Base-by-base conservation (phyloP, 1,140 invertebrate species). In the Rhagoletis pomonella region DNA sequence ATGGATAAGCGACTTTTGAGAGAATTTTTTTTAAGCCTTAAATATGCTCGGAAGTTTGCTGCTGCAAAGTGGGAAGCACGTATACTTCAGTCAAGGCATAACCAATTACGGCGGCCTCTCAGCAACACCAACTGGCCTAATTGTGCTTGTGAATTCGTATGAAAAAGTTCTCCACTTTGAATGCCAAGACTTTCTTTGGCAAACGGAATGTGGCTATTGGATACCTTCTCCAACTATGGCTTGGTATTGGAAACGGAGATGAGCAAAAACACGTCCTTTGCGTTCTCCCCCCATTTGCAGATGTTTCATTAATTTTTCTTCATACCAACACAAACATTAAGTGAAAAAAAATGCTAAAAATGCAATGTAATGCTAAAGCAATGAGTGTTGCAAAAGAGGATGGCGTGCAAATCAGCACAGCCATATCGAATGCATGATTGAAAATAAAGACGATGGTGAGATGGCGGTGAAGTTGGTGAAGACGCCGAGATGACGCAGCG, bases 391-490 rank as follows among this genome's bases (percentile, higher is more conserved):
- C 14, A 50, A 62, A 62, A 62, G 84, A 60, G 84, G 84, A 81
- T 62, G 59, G 58, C 84, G 84, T 85, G 84, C 84, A 59, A 85
- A 85, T 85, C 84, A 85, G 59, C 59, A 85, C 84, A 55, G 19
- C n/a, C 84, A 85, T 85, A 85, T 62, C 84, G 84, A 85, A 85
- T 85, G 55, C 84, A 62, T 85, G 84, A 85, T 85, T 85, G 84
- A 42, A 85, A 85, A 85, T 85, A 85, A 44, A 50, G 84, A 42
- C 58, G 73, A 73, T 7, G 67, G 3, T 14, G 39, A 2, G 67
- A 5, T 14, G 39, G 6, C 14, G 81, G 4, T 19, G 39, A 65
- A n/a, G 29, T 6, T 14, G 17, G 5, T 14, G 64, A 59, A 4
- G 19, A 14, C 64, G 17, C 64, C 14, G 64, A 7, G 10, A 10